phyloP scores from a whole-genome alignment of 2,113 vertebrate species.

The Talpa occidentalis region DNA sequence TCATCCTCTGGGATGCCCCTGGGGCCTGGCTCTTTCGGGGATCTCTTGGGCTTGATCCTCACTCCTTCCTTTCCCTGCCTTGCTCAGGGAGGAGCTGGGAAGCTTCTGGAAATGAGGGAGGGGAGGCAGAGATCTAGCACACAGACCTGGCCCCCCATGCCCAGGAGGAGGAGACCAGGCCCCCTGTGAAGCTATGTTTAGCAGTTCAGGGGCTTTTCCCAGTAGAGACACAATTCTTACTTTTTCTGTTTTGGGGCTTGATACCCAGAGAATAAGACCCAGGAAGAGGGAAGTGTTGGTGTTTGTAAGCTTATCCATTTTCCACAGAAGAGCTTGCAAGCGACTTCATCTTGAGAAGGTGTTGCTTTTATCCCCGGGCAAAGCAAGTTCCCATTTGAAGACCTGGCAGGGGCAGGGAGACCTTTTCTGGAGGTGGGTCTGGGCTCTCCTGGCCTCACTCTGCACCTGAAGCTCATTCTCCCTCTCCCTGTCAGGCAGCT shows the following conservation, averaged over 20 bases:
- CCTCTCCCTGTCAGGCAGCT: neutral
- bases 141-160: accelerated
- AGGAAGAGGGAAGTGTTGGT: neutral
- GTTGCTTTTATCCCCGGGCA: neutral
- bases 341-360: neutral
- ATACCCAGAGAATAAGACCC: neutral
- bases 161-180: neutral
- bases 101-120: neutral
- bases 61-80: neutral
- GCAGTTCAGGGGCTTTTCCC: neutral
- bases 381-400: accelerated
- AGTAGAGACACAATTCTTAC: neutral
- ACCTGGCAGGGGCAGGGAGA: neutral
- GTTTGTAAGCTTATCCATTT: neutral
- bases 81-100: neutral
- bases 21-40: neutral
- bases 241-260: neutral
- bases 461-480: neutral
- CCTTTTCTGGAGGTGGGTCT: neutral
- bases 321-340: neutral
- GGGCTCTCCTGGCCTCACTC: neutral
- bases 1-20: neutral
- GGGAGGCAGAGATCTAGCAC: neutral
- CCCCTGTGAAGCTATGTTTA: neutral
- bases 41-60: neutral